Conservation (phyloP, 2,113 vertebrate species). For the Felis chaus region DNA sequence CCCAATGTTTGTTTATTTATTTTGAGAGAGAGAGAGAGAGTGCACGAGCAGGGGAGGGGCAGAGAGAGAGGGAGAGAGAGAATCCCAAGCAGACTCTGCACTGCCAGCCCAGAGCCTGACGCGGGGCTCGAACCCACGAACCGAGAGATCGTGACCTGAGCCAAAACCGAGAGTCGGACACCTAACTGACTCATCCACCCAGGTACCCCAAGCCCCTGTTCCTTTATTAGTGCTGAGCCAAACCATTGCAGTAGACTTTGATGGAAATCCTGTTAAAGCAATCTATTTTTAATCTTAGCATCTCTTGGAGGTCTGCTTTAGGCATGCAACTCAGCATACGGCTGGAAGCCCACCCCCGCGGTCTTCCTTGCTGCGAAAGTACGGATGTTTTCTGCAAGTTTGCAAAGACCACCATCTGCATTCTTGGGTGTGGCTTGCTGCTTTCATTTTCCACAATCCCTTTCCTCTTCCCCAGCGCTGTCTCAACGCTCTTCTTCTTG, state of each 20-base stretch:
- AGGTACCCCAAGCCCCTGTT: background rate
- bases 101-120: too few relatives aligned
- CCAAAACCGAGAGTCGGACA: too few relatives aligned
- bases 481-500: slow-evolving; percentile 95
- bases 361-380: slow-evolving; percentile 94
- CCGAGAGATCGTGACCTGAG: too few relatives aligned
- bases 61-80: too few relatives aligned
- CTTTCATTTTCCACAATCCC: slow-evolving; percentile 89
- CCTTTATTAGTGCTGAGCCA: background rate
- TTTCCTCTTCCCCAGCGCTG: slow-evolving; percentile 92
- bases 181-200: too few relatives aligned
- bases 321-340: slow-evolving; percentile 94
- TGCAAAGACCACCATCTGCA: slow-evolving; percentile 91
- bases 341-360: slow-evolving; percentile 93
- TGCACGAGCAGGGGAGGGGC: too few relatives aligned
- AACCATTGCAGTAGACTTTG: background rate
- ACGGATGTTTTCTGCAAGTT: slow-evolving; percentile 90
- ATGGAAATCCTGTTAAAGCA: background rate
- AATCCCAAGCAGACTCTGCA: too few relatives aligned
- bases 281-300: slow-evolving; percentile 94
- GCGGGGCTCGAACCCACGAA: too few relatives aligned
- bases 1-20: too few relatives aligned
- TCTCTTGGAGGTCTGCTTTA: slow-evolving; percentile 86
- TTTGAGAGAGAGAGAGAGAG: too few relatives aligned
- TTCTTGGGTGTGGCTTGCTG: slow-evolving; percentile 93